Evolutionary conservation across 2,797 vertebrate species (phyloP), one percentile per base, ranked within the genome.

Genomic region (Semotilus atromaculatus): DNA sequence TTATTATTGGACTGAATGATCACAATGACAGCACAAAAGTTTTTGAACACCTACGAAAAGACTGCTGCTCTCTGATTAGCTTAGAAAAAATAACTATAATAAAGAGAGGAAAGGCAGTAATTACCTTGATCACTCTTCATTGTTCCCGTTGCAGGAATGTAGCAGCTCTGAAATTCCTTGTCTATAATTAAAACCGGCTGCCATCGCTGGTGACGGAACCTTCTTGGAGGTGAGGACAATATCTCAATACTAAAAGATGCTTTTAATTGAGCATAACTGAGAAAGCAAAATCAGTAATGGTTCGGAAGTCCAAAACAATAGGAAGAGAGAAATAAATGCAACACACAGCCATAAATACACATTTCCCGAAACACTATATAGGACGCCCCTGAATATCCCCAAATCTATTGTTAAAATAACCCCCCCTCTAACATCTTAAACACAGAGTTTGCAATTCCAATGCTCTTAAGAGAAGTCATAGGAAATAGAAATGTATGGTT

Each of bases 51-150:
- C 43, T 73, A 16, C 14, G 10, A 66, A 80, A 79, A 82, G 13
- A 45, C 38, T 74, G 36, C 21, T 26, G 38, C 3, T 70, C 80
- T 85, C 38, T 82, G 67, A 85, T 83, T 83, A 55, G 74, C 80
- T 79, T 23, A 16, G 79, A 75, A 36, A 38, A 82, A 87, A 85
- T 82, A 51, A 82, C 83, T 81, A 74, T 88, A 83, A 82, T 85
- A 76, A 68, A 36, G 75, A 82, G 79, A 84, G 53, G 68, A 80
- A 66, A 82, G 83, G 43, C 80, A 78, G 67, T 78, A 81, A 89
- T 89, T 84, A 88, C 51, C 77, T 74, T 83, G 45, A 84, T 82
- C 84, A 81, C 36, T 58, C 38, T 58, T 67, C 71, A 86, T 88
- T 86, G 86, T 86, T 82, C 80, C 34, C 23, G 11, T 29, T 81